Evolutionary conservation across 2,113 vertebrate species (phyloP).

Genomic region (Gallinago paraguaiae): DNA sequence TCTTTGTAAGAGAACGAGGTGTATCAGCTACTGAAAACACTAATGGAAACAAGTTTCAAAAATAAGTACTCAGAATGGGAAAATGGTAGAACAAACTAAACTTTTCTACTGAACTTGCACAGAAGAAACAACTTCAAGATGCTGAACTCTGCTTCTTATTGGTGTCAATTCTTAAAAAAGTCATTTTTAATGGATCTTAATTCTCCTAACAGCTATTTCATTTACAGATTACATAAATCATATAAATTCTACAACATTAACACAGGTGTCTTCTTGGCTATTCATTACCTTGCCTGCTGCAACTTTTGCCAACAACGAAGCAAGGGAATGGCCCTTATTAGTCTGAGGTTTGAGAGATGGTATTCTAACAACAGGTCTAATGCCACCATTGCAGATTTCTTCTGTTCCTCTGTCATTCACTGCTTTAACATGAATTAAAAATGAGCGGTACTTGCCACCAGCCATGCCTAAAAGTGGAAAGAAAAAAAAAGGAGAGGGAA

Average conservation of each 20-base stretch:
- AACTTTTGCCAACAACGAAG: constrained; percentile 92
- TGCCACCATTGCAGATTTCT: constrained; percentile 81
- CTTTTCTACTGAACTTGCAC: not conserved
- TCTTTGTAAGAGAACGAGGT: not conserved
- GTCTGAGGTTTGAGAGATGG: constrained; percentile 89
- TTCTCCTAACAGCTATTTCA: not conserved
- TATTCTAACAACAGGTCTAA: constrained; percentile 91
- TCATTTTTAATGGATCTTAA: not conserved
- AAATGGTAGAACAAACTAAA: not conserved
- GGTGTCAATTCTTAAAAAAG: not conserved
- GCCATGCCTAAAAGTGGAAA: constrained; percentile 85
- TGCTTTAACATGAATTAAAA: constrained; percentile 97
- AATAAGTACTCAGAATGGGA: not conserved
- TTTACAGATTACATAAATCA: not conserved
- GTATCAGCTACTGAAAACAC: not conserved
- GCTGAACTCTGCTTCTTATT: not conserved
- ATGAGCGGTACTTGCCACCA: constrained; percentile 97
- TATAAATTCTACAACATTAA: not conserved
- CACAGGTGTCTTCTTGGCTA: not conserved
- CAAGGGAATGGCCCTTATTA: constrained; percentile 91
- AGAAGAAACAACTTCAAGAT: not conserved
- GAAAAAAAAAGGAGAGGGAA: not conserved
- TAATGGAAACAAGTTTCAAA: not conserved
- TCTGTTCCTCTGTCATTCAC: constrained; percentile 90
- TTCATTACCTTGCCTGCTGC: constrained; percentile 93